Conservation (phyloP, 2,888 invertebrate genomes). For the Patella pellucida region DNA sequence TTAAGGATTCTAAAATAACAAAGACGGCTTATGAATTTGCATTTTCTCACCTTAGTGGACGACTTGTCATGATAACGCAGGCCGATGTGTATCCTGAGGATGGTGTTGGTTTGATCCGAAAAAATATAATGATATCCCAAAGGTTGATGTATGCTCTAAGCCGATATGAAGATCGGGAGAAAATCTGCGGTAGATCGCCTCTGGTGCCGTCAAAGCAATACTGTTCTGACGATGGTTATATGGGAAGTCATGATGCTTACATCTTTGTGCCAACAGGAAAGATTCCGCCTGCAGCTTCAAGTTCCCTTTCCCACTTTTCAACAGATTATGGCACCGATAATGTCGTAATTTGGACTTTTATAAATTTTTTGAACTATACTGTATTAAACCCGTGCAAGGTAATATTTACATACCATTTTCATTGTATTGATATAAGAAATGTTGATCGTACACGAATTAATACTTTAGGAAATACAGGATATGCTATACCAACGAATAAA, state of each 20-base stretch:
- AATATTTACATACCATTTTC: constrained; percentile 16
- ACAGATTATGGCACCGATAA: constrained; percentile 16
- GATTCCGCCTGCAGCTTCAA: neutral
- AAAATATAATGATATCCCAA: neutral
- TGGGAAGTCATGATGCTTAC: constrained; percentile 23
- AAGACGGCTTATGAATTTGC: constrained; percentile 12
- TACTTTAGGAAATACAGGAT: neutral
- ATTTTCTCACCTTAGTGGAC: constrained; percentile 10
- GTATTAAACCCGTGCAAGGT: constrained; percentile 27
- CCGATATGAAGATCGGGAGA: constrained; percentile 17
- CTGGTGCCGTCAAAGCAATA: neutral
- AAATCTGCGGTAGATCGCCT: constrained; percentile 10
- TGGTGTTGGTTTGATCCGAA: constrained; percentile 16
- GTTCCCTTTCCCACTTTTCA: neutral
- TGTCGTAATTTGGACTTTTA: constrained; percentile 18
- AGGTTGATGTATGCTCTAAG: constrained; percentile 20
- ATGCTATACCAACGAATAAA: neutral
- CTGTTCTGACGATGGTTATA: neutral
- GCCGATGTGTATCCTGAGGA: constrained; percentile 23
- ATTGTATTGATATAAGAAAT: constrained; percentile 16
- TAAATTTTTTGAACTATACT: constrained; percentile 10
- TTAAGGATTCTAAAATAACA: no score
- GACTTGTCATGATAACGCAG: constrained; percentile 20
- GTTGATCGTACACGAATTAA: neutral
- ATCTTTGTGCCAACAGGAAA: constrained; percentile 17